Percentiles rank a stretch among this genome's conserved stretches.
Evolutionary conservation across 1,140 invertebrate genomes (phyloP).

Genomic region (Ptiloglossa arizonensis): DNA sequence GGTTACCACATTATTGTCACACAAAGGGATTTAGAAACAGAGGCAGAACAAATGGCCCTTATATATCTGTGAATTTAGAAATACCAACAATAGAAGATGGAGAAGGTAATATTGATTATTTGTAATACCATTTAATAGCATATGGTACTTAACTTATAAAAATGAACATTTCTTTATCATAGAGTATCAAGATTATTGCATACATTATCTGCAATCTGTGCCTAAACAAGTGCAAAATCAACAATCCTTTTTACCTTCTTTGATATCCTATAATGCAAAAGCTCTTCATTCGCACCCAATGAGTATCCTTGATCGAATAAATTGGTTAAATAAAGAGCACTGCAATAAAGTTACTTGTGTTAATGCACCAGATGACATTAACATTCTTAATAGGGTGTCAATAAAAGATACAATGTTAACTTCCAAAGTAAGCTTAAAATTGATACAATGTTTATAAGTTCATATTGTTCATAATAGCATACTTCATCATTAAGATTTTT

Average conservation of each 20-base stretch:
- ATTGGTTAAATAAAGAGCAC: slow-evolving; percentile 74
- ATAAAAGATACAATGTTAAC: slow-evolving; percentile 61
- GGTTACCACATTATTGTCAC: slow-evolving; percentile 80
- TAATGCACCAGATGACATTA: slow-evolving; percentile 40
- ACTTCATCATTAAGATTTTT: background rate
- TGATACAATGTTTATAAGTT: background rate
- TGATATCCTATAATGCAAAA: slow-evolving; percentile 78
- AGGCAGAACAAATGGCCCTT: slow-evolving; percentile 70
- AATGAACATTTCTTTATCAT: slow-evolving; percentile 56
- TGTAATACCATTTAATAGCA: slow-evolving; percentile 13
- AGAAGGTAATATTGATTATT: slow-evolving; percentile 68
- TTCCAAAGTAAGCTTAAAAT: slow-evolving; percentile 41
- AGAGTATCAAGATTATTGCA: slow-evolving; percentile 82
- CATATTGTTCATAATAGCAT: background rate
- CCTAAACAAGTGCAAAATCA: slow-evolving; percentile 80
- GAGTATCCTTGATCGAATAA: slow-evolving; percentile 74
- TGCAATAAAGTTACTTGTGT: slow-evolving; percentile 44
- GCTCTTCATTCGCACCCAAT: slow-evolving; percentile 60
- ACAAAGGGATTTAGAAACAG: slow-evolving; percentile 70
- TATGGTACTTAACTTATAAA: background rate
- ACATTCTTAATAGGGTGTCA: slow-evolving; percentile 57
- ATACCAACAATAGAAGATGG: slow-evolving; percentile 54
- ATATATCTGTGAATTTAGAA: slow-evolving; percentile 72
- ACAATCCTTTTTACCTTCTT: slow-evolving; percentile 81
- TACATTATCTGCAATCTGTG: slow-evolving; percentile 80